Evolutionary conservation across 2,888 invertebrate species (phyloP).

Genomic region (Habroteleia sp.): DNA sequence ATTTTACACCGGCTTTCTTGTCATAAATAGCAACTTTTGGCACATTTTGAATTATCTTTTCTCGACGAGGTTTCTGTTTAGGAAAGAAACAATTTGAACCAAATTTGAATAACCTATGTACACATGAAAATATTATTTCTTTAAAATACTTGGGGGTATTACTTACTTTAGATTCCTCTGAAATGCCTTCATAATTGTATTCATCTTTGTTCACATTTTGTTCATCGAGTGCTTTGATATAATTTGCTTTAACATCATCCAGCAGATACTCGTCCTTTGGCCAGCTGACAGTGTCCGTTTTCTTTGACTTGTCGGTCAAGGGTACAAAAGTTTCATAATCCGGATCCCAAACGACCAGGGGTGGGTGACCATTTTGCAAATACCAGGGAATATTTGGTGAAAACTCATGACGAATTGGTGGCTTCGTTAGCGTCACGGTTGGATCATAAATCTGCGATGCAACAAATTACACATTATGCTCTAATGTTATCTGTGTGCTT

Average conservation of each 20-base stretch:
- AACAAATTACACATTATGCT: conserved; percentile 34
- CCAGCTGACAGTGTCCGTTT: conserved; percentile 8
- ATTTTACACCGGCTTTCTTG: no score
- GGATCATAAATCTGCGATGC: conserved; percentile 61
- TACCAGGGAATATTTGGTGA: conserved; percentile 57
- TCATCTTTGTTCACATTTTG: conserved; percentile 53
- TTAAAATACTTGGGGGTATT: no score
- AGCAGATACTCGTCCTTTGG: conserved; percentile 24
- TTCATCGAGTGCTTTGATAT: conserved; percentile 25
- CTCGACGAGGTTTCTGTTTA: no score
- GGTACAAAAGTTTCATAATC: no score
- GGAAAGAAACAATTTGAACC: no score
- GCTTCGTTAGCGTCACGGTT: conserved; percentile 50
- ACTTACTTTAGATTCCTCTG: no score
- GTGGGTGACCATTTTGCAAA: conserved; percentile 54
- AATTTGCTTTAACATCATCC: conserved; percentile 17
- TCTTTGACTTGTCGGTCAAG: no score
- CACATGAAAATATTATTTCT: no score
- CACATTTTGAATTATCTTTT: no score
- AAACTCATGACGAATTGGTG: conserved; percentile 37
- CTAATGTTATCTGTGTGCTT: conserved; percentile 47
- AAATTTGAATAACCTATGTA: no score
- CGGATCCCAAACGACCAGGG: no score
- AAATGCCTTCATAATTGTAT: conserved; percentile 72
- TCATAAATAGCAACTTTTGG: no score